Evolutionary conservation across 2,113 vertebrate species (phyloP).

Genomic region (Rousettus leschenaultii): DNA sequence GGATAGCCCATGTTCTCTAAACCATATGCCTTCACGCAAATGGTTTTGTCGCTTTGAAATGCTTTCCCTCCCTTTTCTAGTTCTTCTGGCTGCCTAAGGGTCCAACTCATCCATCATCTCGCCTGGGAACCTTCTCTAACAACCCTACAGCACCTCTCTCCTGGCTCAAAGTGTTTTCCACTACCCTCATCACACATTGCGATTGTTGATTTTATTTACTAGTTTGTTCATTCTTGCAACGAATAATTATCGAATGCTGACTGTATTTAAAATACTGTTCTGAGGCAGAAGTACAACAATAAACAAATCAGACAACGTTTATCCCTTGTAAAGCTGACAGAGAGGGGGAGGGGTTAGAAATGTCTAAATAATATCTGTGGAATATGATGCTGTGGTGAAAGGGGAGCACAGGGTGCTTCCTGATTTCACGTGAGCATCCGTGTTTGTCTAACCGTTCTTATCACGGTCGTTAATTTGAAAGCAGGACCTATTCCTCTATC

Average conservation of each 20-base stretch:
- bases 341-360: background rate
- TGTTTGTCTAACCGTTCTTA: background rate
- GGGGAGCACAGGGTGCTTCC: background rate
- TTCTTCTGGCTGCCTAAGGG: background rate
- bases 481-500: background rate
- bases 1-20: background rate
- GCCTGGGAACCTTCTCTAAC: background rate
- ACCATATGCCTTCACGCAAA: background rate
- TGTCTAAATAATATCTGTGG: background rate
- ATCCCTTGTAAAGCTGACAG: background rate
- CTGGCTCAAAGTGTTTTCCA: fast-evolving
- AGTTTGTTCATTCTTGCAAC: background rate
- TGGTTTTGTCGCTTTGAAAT: background rate
- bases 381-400: background rate
- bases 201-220: background rate
- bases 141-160: too few species aligned
- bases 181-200: background rate
- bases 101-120: background rate
- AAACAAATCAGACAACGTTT: background rate
- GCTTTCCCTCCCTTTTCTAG: background rate
- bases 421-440: background rate
- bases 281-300: background rate
- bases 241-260: background rate
- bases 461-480: background rate
- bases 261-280: background rate